phyloP scores from a whole-genome alignment of 1,140 invertebrate genomes.

The Orchesella cincta region DNA sequence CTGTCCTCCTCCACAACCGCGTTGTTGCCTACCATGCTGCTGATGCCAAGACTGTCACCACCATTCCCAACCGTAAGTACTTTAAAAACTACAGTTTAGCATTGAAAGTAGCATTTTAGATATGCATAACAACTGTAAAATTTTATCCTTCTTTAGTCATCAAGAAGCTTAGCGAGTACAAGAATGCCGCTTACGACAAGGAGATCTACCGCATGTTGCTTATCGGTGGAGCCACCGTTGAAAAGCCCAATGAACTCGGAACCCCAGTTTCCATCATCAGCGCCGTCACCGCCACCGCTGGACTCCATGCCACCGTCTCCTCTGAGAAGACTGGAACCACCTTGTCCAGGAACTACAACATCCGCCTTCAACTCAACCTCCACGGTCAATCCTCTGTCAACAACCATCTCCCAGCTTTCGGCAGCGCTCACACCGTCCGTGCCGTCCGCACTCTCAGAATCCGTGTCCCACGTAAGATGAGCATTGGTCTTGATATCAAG shows the following conservation, averaged over 20 bases:
- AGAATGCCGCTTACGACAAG: constrained; percentile 42
- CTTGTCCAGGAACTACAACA: constrained; percentile 32
- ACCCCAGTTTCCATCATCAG: constrained; percentile 42
- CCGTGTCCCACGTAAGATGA: constrained; percentile 45
- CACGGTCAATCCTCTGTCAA: constrained; percentile 33
- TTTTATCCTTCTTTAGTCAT: constrained; percentile 35
- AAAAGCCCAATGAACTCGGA: constrained; percentile 44
- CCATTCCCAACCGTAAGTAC: constrained; percentile 47
- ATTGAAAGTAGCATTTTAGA: background rate
- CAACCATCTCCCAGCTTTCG: constrained; percentile 48
- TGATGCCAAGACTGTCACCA: constrained; percentile 44
- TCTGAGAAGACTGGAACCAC: constrained; percentile 39
- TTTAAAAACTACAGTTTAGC: background rate
- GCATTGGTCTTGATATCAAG: constrained; percentile 42
- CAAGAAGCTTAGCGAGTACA: constrained; percentile 43
- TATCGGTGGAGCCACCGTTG: constrained; percentile 44
- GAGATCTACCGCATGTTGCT: constrained; percentile 43
- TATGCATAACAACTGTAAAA: background rate
- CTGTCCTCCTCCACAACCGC: constrained; percentile 41
- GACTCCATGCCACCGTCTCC: constrained; percentile 38
- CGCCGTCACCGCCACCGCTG: constrained; percentile 37
- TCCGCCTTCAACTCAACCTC: constrained; percentile 35
- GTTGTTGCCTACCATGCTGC: constrained; percentile 48
- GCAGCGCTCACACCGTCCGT: constrained; percentile 42
- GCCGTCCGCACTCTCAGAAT: constrained; percentile 41